A percentile compares a stretch with the other conserved stretches of the same genome.
These are phyloP conservation scores for Xanthia icteritia DNA, from an alignment of 2,888 invertebrate species.

Conservation along the genomic window DNA sequence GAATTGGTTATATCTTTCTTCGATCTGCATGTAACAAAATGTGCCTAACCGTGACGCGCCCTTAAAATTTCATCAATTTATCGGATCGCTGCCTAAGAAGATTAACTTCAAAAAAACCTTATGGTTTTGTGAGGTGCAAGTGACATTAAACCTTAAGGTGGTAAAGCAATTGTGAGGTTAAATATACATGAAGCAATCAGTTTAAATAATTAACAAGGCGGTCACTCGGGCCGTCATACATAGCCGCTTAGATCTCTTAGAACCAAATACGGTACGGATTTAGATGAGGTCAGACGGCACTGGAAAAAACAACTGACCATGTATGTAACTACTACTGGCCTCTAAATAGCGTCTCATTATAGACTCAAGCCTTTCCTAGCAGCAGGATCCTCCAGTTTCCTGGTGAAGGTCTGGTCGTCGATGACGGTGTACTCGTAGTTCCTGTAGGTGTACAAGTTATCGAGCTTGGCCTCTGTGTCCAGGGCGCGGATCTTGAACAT, in stretches of 20 bases:
- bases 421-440: conserved; percentile 81
- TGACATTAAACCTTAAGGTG: neutral
- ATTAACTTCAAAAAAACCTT: neutral
- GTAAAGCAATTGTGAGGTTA: neutral
- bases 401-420: conserved; percentile 80
- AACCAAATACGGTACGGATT: neutral
- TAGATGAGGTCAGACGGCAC: neutral
- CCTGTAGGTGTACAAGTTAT: conserved; percentile 83
- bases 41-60: too few relatives aligned
- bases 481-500: conserved; percentile 81
- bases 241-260: neutral
- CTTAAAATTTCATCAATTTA: too few relatives aligned
- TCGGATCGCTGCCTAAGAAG: too few relatives aligned
- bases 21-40: too few relatives aligned
- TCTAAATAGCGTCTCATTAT: conserved; percentile 28
- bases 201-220: neutral
- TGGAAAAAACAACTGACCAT: neutral
- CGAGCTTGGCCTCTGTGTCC: conserved; percentile 79
- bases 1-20: too few relatives aligned
- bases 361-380: conserved; percentile 53
- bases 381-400: conserved; percentile 67
- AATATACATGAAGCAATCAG: neutral
- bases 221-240: neutral
- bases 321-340: neutral
- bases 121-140: neutral